Evolutionary conservation across 1,140 invertebrate genomes (phyloP), one percentile per base, ranked within the genome.

Genomic region (Zaprionus tsacasi): DNA sequence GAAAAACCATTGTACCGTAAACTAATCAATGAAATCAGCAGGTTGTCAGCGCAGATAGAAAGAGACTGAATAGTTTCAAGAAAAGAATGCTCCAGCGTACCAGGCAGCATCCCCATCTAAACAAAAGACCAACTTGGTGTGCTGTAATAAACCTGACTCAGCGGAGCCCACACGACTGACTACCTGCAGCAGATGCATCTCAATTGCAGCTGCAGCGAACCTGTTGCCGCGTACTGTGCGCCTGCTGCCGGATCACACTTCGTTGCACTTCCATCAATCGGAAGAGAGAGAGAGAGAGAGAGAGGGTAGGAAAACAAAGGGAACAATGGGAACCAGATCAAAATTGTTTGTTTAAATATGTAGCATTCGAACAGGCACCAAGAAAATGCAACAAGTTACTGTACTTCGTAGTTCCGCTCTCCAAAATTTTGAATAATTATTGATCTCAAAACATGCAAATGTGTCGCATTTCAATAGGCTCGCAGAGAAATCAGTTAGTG

Each of bases 171-270:
- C 17, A 21, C 1, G 21, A 21, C 21, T 21, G 15, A 17, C 43
- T 40, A 63, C 43, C 59, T 63, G 43, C 75, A 54, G 56, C 75
- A 58, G 56, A 45, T 54, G 52, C 56, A 33, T 48, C 35, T 25
- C 21, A 17, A 48, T 13, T 70, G 50, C 59, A 67, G 12, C 21
- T 43, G 21, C 21, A 21, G 21, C 15, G n/a, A 67, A 45, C 35
- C 45, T 61, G 50, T n/a, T 35, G 7, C 15, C 13, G 0, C 38
- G 59, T 70, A 45, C 81, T 82, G 81, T 12, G 58, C 52, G 72
- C 81, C 81, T 83, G 65, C 43, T 83, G 63, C 33, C 83, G 52
- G 54, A 65, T 79, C 78, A 83, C 80, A 82, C 63, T 71, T 78
- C 76, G 80, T 63, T 82, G 80, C 80, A 82, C 81, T 63, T 36